These are phyloP conservation scores for Halcyon badia DNA, from an alignment of 2,797 vertebrate species.

Conservation along the genomic window DNA sequence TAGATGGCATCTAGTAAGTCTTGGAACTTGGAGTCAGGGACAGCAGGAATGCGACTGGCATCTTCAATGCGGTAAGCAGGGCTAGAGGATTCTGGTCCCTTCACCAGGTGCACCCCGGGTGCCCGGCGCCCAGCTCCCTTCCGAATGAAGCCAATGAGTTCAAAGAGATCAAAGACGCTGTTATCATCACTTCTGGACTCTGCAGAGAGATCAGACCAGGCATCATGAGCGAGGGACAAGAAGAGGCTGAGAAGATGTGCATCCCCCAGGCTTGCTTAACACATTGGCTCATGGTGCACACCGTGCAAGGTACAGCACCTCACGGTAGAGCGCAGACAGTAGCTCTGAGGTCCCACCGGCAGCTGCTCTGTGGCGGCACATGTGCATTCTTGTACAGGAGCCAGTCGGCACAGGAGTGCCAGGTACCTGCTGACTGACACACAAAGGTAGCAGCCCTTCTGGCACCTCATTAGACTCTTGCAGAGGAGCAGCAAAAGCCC, in stretches of 20 bases:
- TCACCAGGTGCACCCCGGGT: constrained; percentile 90
- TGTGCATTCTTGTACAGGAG: background rate
- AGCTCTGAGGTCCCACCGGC: background rate
- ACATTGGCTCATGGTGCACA: rapidly evolving
- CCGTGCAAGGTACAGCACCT: rapidly evolving
- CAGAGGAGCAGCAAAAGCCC: background rate
- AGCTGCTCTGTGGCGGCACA: background rate
- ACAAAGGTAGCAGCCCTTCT: background rate
- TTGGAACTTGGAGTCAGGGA: constrained; percentile 91
- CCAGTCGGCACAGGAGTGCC: background rate
- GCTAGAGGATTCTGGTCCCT: constrained; percentile 92
- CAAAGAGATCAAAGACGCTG: constrained; percentile 94
- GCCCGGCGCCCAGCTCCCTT: constrained; percentile 85
- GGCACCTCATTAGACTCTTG: background rate
- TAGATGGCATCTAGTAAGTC: constrained; percentile 95
- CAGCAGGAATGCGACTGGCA: constrained; percentile 90
- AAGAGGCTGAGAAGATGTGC: background rate
- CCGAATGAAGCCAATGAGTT: constrained; percentile 84
- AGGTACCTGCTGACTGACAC: background rate
- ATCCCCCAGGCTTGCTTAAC: background rate
- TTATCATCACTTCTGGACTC: constrained; percentile 88
- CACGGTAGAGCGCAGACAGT: background rate
- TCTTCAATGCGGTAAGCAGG: constrained; percentile 94
- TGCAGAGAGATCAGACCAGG: constrained; percentile 41
- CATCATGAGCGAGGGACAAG: background rate